These are phyloP conservation scores for Leptogaster cylindrica DNA, from an alignment of 2,888 invertebrate species.

Conservation along the genomic window DNA sequence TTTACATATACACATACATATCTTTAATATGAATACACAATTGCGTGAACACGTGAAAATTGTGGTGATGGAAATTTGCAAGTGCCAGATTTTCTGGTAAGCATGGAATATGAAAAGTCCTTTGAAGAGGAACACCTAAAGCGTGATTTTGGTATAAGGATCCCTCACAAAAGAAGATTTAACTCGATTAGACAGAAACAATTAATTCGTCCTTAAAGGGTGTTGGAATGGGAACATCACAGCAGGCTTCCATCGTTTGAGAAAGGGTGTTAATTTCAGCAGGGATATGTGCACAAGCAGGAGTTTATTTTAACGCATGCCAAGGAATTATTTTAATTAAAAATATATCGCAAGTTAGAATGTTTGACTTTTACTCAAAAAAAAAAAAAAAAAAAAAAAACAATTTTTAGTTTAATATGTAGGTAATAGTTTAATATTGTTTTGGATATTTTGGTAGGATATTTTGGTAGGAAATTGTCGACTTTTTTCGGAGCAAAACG, in stretches of 20 bases:
- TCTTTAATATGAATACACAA: too few relatives aligned
- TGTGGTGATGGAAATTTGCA: slow-evolving; percentile 21
- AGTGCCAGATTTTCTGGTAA: slow-evolving; percentile 5
- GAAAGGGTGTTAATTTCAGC: slow-evolving; percentile 11
- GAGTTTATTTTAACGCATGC: slow-evolving; percentile 16
- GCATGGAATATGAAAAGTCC: slow-evolving; percentile 9
- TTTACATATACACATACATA: too few relatives aligned
- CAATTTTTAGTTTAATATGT: too few relatives aligned
- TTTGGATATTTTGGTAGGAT: too few relatives aligned
- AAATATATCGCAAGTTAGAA: too few relatives aligned
- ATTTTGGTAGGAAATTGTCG: too few relatives aligned
- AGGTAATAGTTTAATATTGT: too few relatives aligned
- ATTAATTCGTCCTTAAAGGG: slow-evolving; percentile 60
- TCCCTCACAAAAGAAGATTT: slow-evolving; percentile 52
- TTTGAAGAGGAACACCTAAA: slow-evolving; percentile 22
- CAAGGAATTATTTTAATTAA: slow-evolving; percentile 1
- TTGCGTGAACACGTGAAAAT: background rate
- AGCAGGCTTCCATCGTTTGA: background rate
- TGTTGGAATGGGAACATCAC: slow-evolving; percentile 34
- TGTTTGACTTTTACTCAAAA: too few relatives aligned
- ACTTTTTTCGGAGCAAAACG: too few relatives aligned
- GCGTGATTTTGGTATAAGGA: slow-evolving; percentile 23
- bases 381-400: too few relatives aligned
- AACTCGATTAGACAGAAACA: slow-evolving; percentile 62
- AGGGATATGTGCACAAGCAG: slow-evolving; percentile 1